Base-by-base conservation (phyloP, 2,888 invertebrate genomes). In the Furcula furcula region DNA sequence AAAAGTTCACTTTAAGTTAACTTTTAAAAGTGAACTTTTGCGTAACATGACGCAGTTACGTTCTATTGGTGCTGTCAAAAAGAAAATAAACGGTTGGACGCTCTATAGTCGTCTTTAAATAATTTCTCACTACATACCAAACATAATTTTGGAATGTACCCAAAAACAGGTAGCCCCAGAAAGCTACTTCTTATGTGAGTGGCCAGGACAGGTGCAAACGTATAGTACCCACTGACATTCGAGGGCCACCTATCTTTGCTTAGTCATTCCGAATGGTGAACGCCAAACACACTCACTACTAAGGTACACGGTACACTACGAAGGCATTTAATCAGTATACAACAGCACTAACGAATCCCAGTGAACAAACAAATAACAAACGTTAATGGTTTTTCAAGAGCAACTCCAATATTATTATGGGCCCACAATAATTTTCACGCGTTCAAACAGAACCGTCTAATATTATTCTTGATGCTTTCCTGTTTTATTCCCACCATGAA, bases 371-470 rank as follows among this genome's bases (percentile, higher is more conserved):
- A 69, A 70, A 82, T 69, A 79, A 81, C 76, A 81, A 68, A 74
- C 71, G 70, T 66, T 84, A 85, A 84, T 84, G 82, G 82, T 72
- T 82, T 84, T 79, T 82, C 58, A 59, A 85, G 83, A 77, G 84
- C 74, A 72, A 64, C 50, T 61, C 55, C 76, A 88, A 88, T 86
- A 86, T 87, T 88, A 80, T 87, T 83, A 79, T 65, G 78, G 76
- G 74, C 70, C 63, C 74, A 83, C 76, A 83, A 82, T 76, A 71
- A 74, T 82, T 81, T 83, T 81, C 76, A 82, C 80, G 76, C 77
- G 76, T 75, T 78, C 74, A 71, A 76, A 64, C 65, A 76, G 72
- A 59, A 57, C 54, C 56, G 56, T 56, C 61, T 60, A 63, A 62
- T 84, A 74, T 78, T 85, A 78, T 84, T 80, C 67, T 83, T 72